Conservation (phyloP, 1,140 invertebrate species). For the Neodiprion lecontei region DNA sequence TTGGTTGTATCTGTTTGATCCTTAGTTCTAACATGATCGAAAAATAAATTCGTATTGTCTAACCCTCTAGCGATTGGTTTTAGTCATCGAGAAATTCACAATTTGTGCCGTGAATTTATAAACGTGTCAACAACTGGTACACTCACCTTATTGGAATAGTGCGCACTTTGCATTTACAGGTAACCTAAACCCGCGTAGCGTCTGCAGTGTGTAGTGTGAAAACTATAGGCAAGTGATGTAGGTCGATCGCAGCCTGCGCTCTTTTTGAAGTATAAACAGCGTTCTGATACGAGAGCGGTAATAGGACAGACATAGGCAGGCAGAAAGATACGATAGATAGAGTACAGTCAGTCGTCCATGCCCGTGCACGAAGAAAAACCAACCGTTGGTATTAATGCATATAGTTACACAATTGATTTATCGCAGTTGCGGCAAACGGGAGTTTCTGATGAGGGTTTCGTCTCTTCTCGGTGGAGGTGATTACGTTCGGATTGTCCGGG, state of each 20-base stretch:
- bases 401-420: slow-evolving; percentile 79
- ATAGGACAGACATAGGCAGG: background rate
- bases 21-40: no score
- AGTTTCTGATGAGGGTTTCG: slow-evolving; percentile 46
- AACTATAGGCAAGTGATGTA: background rate
- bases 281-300: background rate
- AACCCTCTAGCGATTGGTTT: no score
- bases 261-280: background rate
- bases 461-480: background rate
- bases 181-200: slow-evolving; percentile 1
- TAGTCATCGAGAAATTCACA: no score
- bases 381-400: slow-evolving; percentile 18
- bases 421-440: slow-evolving; percentile 77
- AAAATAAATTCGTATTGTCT: no score
- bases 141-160: background rate
- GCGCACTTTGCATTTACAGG: background rate
- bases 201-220: background rate
- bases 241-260: background rate
- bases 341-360: background rate
- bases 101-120: no score
- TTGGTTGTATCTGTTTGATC: no score
- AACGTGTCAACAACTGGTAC: no score
- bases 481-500: background rate
- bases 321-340: background rate
- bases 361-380: slow-evolving; percentile 4